Percentiles rank a stretch among this genome's conserved stretches.
Evolutionary conservation across 2,797 vertebrate species (phyloP).

Genomic region (Acanthis flammea): DNA sequence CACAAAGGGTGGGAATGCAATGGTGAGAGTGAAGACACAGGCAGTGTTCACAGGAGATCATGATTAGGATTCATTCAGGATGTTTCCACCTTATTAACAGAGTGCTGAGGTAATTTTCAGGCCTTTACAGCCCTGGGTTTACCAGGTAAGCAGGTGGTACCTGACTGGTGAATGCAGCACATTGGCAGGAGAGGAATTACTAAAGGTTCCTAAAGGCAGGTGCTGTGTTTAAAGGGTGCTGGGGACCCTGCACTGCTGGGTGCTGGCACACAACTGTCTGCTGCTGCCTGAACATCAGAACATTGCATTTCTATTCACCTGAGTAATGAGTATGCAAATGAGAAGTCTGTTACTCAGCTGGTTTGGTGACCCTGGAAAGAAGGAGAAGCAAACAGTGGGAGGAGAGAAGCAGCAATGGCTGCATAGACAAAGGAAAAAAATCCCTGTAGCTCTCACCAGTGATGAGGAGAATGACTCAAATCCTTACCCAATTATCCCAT

Average conservation of each 20-base stretch:
- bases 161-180: not conserved
- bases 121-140: not conserved
- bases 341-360: not conserved
- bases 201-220: not conserved
- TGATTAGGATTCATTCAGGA: not conserved
- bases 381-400: not conserved
- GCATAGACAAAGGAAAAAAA: not conserved
- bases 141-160: rapidly evolving
- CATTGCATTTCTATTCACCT: not conserved
- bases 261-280: not conserved
- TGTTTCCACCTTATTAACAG: not conserved
- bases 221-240: not conserved
- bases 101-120: not conserved
- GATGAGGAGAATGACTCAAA: not conserved
- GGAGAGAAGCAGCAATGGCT: not conserved
- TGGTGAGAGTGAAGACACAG: not conserved
- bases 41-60: not conserved
- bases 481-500: not conserved
- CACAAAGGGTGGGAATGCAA: not conserved
- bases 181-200: not conserved
- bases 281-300: not conserved
- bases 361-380: not conserved
- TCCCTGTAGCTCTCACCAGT: not conserved
- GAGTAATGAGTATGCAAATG: not conserved
- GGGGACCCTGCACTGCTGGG: not conserved